phyloP scores from a whole-genome alignment of 1,140 invertebrate species.

The Luehdorfia chinensis region DNA sequence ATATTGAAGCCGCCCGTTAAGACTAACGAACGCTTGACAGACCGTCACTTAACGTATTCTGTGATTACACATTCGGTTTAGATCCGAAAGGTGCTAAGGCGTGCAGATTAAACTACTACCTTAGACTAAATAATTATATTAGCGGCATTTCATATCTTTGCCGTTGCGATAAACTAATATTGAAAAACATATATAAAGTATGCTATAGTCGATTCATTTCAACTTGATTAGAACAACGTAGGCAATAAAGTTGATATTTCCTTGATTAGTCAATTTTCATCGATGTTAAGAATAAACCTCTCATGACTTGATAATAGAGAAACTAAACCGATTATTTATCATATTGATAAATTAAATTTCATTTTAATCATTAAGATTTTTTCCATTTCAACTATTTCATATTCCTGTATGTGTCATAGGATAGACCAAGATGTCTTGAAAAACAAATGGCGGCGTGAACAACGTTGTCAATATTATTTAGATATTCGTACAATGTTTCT shows the following conservation, averaged over 20 bases:
- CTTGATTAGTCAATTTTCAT: background rate
- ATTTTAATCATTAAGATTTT: background rate
- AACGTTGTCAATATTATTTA: too few relatives aligned
- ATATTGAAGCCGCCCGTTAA: too few relatives aligned
- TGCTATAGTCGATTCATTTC: background rate
- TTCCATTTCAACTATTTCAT: background rate
- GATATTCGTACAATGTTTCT: background rate
- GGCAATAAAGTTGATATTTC: background rate
- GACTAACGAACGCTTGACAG: too few relatives aligned
- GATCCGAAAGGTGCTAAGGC: background rate
- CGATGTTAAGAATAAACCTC: background rate
- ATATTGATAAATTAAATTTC: background rate
- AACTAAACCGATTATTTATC: background rate
- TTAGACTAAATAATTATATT: too few relatives aligned
- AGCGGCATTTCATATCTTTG: too few relatives aligned
- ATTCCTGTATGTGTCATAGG: background rate
- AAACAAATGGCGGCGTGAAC: too few relatives aligned
- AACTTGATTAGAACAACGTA: background rate
- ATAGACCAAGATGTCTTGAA: background rate
- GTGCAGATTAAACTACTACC: too few relatives aligned
- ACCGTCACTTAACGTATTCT: too few relatives aligned
- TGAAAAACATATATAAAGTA: background rate
- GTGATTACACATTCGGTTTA: too few relatives aligned
- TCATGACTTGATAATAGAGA: background rate
- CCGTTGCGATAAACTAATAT: too few relatives aligned